Evolutionary conservation across 2,113 vertebrate genomes (phyloP), one percentile per base, ranked within the genome.

Genomic region (Taurulus bubalis): DNA sequence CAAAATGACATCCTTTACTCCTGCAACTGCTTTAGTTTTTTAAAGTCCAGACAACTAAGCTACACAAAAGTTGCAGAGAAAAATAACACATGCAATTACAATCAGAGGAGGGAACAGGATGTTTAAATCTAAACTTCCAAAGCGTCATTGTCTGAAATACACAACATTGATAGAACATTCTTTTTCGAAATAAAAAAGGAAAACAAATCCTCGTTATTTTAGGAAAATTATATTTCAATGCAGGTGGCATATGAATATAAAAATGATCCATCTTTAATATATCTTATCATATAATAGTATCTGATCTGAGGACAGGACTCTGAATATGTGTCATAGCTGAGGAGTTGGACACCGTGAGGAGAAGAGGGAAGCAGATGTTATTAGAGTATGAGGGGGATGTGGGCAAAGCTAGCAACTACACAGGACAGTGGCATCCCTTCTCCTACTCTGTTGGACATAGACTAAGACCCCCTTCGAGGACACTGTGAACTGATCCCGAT

Each of bases 401-500:
- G 80, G 51, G 77, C 66, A 84, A 84, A 88, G 77, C 71, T 83
- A 84, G 76, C 51, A 71, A 73, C 89, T 73, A 85, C 86, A 80
- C 85, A 63, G 89, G 90, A 93, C 85, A 90, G 90, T 85, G 90
- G 91, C 90, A 86, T 90, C 86, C 87, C 85, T 83, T 88, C 86
- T 88, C 85, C 89, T 90, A 78, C 90, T 87, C 73, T 77, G 90
- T 66, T 90, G 92, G 90, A 92, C 87, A 89, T 88, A 89, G 75
- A 93, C 91, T 92, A 90, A 92, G 87, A 91, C 92, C 91, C 91
- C 92, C 92, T 93, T 86, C 87, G 80, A 91, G 91, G 93, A 87
- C 88, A 89, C 91, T 91, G 91, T 91, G 91, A 94, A 94, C 90
- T 94, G 93, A 95, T 95, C 93, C 94, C 85, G 94, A 95, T 95